A percentile compares a stretch with the other conserved stretches of the same genome.
Conservation (phyloP, 2,888 invertebrate species). For the Uloborus plumipes region DNA sequence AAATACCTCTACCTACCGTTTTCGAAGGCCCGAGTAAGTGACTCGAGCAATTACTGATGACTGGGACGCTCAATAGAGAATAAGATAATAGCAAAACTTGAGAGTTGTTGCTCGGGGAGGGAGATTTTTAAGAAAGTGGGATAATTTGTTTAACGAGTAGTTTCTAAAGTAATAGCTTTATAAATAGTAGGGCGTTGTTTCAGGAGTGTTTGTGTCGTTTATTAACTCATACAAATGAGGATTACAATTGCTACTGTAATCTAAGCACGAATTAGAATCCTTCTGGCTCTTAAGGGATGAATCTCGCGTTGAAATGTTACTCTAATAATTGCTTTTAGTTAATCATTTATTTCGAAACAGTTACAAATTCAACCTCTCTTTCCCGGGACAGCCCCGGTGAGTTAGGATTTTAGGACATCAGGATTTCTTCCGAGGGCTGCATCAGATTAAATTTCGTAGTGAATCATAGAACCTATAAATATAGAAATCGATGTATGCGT, state of each 20-base stretch:
- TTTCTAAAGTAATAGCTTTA: slow-evolving; percentile 42
- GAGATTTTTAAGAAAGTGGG: slow-evolving; percentile 37
- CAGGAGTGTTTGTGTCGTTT: too few species aligned
- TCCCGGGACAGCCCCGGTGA: too few species aligned
- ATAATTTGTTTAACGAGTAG: slow-evolving; percentile 53
- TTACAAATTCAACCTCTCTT: too few species aligned
- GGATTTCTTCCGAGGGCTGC: too few species aligned
- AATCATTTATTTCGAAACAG: too few species aligned
- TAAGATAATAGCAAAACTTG: slow-evolving; percentile 35
- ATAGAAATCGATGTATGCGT: too few species aligned
- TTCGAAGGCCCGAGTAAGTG: slow-evolving; percentile 36
- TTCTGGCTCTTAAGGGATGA: too few species aligned
- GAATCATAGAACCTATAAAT: too few species aligned
- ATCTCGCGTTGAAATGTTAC: background rate
- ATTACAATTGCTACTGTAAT: background rate
- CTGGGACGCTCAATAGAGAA: slow-evolving; percentile 28
- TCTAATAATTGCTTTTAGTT: too few species aligned
- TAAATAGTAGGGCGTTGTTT: slow-evolving; percentile 29
- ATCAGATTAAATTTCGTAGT: too few species aligned
- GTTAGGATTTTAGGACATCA: too few species aligned
- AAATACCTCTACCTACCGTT: slow-evolving; percentile 60
- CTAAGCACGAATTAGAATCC: background rate
- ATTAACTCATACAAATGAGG: slow-evolving; percentile 9
- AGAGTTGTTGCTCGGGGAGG: slow-evolving; percentile 39
- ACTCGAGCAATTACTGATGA: slow-evolving; percentile 41